phyloP scores from a whole-genome alignment of 2,888 invertebrate genomes.

The Lasioglossum morio region DNA sequence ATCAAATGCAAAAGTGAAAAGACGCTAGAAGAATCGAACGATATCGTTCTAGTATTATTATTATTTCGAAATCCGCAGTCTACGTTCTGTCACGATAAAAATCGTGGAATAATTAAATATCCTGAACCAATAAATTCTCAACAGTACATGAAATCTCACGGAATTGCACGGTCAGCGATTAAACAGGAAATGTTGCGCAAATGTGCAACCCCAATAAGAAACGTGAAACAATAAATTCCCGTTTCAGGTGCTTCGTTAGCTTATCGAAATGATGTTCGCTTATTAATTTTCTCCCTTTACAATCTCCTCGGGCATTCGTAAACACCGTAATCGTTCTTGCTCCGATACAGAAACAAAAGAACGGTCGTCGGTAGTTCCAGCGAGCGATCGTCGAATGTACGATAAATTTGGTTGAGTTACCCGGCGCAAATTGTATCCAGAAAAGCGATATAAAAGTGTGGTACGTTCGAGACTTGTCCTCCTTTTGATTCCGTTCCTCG shows the following conservation, averaged over 20 bases:
- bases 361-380: background rate
- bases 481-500: background rate
- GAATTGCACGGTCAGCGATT: background rate
- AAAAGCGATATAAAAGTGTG: constrained; percentile 3
- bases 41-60: too few relatives aligned
- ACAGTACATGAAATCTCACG: background rate
- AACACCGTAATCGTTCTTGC: background rate
- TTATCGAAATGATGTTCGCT: background rate
- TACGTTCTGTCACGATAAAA: background rate
- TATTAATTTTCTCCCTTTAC: background rate
- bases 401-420: background rate
- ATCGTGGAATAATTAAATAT: too few relatives aligned
- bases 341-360: background rate
- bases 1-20: too few relatives aligned
- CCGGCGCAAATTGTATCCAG: background rate
- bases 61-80: too few relatives aligned
- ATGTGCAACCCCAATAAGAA: background rate
- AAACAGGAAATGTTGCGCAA: background rate
- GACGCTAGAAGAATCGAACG: too few relatives aligned
- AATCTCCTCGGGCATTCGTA: background rate
- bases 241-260: background rate
- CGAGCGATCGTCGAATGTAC: background rate
- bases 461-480: background rate
- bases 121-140: background rate
- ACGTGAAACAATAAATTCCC: background rate